Base-by-base conservation (phyloP, 1,140 invertebrate genomes). In the Diorhabda elongata region DNA sequence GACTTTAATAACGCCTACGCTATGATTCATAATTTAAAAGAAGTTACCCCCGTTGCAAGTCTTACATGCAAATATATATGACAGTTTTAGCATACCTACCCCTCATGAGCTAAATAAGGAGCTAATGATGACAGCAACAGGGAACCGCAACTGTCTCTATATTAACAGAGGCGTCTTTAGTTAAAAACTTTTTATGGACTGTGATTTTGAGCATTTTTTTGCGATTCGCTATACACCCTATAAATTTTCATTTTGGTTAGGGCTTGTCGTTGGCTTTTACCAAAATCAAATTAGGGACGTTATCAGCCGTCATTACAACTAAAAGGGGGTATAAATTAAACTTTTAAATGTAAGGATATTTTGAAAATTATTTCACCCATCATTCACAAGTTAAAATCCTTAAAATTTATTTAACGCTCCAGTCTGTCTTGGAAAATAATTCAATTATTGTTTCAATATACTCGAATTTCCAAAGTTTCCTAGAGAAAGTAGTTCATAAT, bases 11-110 rank as follows among this genome's bases (percentile, higher is more conserved):
- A 8, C 47, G 47, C n/a, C 61, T 5, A 9, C 11, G 42, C 61
- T 44, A 45, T 63, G 44, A 63, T 26, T 63, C 61, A 63, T 63
- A 63, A 63, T 63, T 63, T 63, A 63, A 47, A 47, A 63, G 43
- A 63, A 42, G 43, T 63, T 63, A 63, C 44, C 45, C 44, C 42
- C 44, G 5, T 9, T 6, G 8, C 41, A 44, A 7, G 45, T 43
- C 44, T 63, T 63, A 63, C 43, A 63, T 63, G 61, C 11, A 63
- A 43, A 63, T 63, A 63, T 63, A 63, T 63, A 63, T 63, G 61
- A 63, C 61, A 63, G 61, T 63, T 63, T 47, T 44, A 45, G 61
- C 5, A 63, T 52, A 52, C 45, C 43, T 41, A 63, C 61, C 61
- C 61, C 61, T 63, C 42, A 42, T 26, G 61, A 42, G 11, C 44